Base-by-base conservation (phyloP, 2,797 vertebrate species). In the Poeciliopsis infans region DNA sequence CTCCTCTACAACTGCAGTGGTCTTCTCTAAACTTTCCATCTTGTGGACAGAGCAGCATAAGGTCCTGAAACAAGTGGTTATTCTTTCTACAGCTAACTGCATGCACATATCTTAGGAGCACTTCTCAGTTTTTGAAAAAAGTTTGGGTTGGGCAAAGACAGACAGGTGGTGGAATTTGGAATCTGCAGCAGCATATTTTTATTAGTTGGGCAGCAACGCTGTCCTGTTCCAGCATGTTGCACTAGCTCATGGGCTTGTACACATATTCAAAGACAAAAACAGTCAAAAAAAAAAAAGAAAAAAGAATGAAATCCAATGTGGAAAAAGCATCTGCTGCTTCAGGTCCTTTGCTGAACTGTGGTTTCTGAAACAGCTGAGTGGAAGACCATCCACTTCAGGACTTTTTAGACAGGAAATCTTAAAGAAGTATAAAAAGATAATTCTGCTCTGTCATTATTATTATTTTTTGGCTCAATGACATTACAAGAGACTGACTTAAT, bases 131-230 rank as follows among this genome's bases (percentile, higher is more conserved):
- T 75, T 47, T 78, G 74, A 81, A 76, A 77, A 74, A 75, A 72
- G 76, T 59, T 79, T 8, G 76, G 23, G 55, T 80, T 80, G 87
- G 91, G 92, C 93, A 92, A 91, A 92, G 88, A 94, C 93, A 91
- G 92, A 88, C 92, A 93, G 87, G 92, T 76, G 90, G 45, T 93
- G 94, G 95, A 94, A 96, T 96, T 94, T 92, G 92, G 94, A 94
- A 94, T 95, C 94, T 94, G 94, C 90, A 83, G 88, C 71, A 93
- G 91, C 94, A 95, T 95, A 94, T 93, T 95, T 95, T 93, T 94
- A 95, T 95, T 94, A 93, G 93, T 85, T 90, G 91, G 91, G 92
- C 92, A 93, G 91, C 94, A 91, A 81, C 59, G 81, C 46, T 87
- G 91, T 95, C 95, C 92, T 96, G 95, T 95, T 85, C 85, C 80